A percentile compares a stretch with the other conserved stretches of the same genome.
Conservation (phyloP, 2,797 vertebrate species). For the Pangasius macronema region DNA sequence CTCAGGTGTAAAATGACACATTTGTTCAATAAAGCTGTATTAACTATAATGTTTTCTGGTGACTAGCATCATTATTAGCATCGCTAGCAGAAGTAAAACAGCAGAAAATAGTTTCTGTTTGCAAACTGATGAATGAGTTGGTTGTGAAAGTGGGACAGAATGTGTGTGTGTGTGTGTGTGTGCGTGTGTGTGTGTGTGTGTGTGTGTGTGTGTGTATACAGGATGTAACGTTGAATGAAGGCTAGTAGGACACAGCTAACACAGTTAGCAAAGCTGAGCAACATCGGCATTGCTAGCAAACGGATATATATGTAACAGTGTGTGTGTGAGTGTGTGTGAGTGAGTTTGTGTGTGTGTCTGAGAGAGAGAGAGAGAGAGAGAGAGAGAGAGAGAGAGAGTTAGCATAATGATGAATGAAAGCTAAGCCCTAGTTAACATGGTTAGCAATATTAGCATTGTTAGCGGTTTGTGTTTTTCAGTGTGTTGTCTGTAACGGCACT, state of each 20-base stretch:
- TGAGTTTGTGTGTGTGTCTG: background rate
- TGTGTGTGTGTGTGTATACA: background rate
- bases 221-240: conserved; percentile 1
- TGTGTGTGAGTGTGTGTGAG: background rate
- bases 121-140: background rate
- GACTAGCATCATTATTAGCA: background rate
- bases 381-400: background rate
- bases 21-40: background rate
- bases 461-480: conserved; percentile 13
- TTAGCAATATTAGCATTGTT: conserved; percentile 10
- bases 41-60: background rate
- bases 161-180: conserved; percentile 12
- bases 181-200: background rate
- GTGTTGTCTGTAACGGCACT: conserved; percentile 46
- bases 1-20: background rate
- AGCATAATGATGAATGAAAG: background rate
- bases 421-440: background rate
- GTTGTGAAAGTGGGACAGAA: background rate
- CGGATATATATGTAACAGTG: background rate
- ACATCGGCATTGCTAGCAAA: background rate
- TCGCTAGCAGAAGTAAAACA: background rate
- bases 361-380: background rate
- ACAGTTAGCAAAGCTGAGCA: background rate
- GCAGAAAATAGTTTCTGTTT: background rate
- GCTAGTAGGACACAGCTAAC: background rate